Percentiles rank a stretch among this genome's conserved stretches.
phyloP scores from a whole-genome alignment of 2,113 vertebrate species.

The Herpetotheres cachinnans region DNA sequence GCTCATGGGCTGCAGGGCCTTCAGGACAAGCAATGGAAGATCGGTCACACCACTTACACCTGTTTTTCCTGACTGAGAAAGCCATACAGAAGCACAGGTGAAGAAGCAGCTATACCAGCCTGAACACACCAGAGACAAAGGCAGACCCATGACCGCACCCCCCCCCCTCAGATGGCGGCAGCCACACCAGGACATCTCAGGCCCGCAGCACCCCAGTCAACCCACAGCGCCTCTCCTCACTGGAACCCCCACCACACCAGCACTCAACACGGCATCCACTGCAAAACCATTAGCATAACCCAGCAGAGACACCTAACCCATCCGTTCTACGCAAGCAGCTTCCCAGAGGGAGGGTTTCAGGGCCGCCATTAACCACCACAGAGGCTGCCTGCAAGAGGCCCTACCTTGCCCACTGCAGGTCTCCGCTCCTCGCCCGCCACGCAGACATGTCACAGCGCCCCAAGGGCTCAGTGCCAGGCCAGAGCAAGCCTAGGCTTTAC shows the following conservation, averaged over 20 bases:
- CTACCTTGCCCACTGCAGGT: rapidly evolving
- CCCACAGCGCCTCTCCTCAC: background rate
- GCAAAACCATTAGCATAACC: background rate
- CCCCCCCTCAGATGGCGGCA: background rate
- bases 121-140: rapidly evolving
- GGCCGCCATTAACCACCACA: rapidly evolving
- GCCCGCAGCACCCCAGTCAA: rapidly evolving
- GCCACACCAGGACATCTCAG: background rate
- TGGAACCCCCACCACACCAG: rapidly evolving
- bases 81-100: rapidly evolving
- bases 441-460: rapidly evolving
- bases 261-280: rapidly evolving
- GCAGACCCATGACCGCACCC: rapidly evolving
- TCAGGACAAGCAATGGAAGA: background rate
- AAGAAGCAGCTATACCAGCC: background rate
- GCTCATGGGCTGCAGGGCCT: background rate
- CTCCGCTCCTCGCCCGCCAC: rapidly evolving
- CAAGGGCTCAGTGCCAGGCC: background rate
- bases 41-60: rapidly evolving
- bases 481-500: too few relatives aligned
- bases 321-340: background rate
- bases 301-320: rapidly evolving
- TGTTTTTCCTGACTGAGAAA: background rate
- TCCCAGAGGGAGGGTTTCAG: background rate
- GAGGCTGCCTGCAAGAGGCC: background rate